Evolutionary conservation across 2,888 invertebrate species (phyloP).

Genomic region (Steinernema carpocapsae): DNA sequence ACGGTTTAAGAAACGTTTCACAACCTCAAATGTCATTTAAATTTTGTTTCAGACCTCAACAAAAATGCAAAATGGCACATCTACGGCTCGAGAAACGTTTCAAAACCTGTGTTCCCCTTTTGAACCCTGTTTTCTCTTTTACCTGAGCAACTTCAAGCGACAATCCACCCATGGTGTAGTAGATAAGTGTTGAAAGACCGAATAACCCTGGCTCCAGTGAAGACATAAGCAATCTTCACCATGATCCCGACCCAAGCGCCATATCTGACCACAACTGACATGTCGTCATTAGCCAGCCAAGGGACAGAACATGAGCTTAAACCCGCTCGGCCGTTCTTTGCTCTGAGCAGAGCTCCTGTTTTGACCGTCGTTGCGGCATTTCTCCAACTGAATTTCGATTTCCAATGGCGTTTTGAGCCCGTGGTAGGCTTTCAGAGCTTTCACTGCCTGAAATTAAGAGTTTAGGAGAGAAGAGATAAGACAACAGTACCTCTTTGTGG

Average conservation of each 20-base stretch:
- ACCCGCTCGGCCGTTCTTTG: conserved; percentile 1
- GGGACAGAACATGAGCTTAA: conserved; percentile 31
- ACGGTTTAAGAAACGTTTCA: too few species aligned
- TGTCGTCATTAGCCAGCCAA: conserved; percentile 26
- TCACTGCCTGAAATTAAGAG: neutral
- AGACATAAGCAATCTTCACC: conserved; percentile 32
- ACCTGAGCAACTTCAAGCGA: conserved; percentile 1
- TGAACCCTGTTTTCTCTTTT: neutral
- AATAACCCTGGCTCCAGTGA: conserved; percentile 4
- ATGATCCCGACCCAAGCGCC: conserved; percentile 29
- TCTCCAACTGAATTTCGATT: conserved; percentile 25
- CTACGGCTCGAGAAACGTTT: too few species aligned
- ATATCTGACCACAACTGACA: conserved; percentile 15
- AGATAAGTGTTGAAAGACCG: conserved; percentile 14
- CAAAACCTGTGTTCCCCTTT: neutral
- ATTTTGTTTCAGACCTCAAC: too few species aligned
- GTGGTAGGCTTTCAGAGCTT: conserved; percentile 18
- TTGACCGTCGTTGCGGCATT: neutral
- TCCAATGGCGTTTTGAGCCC: neutral
- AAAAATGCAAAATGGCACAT: too few species aligned
- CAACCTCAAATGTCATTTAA: too few species aligned
- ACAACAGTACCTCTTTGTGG: too few species aligned
- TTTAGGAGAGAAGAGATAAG: too few species aligned
- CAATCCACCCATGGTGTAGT: neutral
- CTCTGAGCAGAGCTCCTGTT: neutral